A percentile compares a stretch with the other conserved stretches of the same genome.
Evolutionary conservation across 2,888 invertebrate species (phyloP).

Genomic region (Caenorhabditis imperialis): DNA sequence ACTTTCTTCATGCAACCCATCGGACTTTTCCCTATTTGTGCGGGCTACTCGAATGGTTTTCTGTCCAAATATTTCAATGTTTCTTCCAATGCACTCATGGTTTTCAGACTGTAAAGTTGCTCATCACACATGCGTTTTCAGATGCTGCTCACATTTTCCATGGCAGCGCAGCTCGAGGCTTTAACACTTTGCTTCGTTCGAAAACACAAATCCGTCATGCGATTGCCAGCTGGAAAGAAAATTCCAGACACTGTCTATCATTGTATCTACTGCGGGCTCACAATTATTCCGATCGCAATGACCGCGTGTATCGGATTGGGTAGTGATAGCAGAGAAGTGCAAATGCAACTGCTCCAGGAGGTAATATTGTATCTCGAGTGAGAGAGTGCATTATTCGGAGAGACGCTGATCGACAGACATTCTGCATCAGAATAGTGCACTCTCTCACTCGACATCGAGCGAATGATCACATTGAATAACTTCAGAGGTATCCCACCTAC

Average conservation of each 20-base stretch:
- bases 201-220: slow-evolving; percentile 18
- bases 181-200: slow-evolving; percentile 23
- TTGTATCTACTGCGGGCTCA: not conserved
- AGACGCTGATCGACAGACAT: too few species aligned
- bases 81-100: slow-evolving; percentile 19
- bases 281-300: not conserved
- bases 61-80: not conserved
- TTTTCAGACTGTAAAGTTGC: not conserved
- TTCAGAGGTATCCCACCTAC: not conserved
- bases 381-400: too few species aligned
- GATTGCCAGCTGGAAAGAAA: not conserved
- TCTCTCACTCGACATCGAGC: too few species aligned
- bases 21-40: slow-evolving; percentile 20
- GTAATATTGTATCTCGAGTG: too few species aligned
- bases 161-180: slow-evolving; percentile 16
- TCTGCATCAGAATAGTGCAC: too few species aligned
- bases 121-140: not conserved
- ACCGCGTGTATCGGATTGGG: not conserved
- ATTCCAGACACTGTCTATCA: not conserved
- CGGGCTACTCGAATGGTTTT: slow-evolving; percentile 16
- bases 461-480: not conserved
- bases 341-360: not conserved
- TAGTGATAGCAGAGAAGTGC: not conserved
- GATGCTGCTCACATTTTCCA: slow-evolving; percentile 1
- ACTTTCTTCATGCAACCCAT: slow-evolving; percentile 24